These are phyloP conservation scores for Xestia sexstrigata DNA, from an alignment of 2,888 invertebrate genomes.

Conservation along the genomic window DNA sequence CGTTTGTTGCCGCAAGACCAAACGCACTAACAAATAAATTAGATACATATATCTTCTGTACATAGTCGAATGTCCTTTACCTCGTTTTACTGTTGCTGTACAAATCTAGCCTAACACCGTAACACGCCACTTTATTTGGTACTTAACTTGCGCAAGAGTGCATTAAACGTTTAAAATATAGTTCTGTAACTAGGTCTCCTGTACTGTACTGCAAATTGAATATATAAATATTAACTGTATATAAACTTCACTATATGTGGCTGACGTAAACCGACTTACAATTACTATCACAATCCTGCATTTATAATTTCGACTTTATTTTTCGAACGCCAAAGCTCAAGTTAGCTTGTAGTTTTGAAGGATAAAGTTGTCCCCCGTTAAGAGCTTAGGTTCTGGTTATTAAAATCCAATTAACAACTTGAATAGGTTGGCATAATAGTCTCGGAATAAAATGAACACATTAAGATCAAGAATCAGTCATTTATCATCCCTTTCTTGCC, in stretches of 20 bases:
- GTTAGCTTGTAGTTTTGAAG: slow-evolving; percentile 13
- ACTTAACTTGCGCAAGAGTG: slow-evolving; percentile 64
- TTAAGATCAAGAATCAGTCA: slow-evolving; percentile 37
- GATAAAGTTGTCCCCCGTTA: slow-evolving; percentile 38
- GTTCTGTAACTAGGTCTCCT: slow-evolving; percentile 60
- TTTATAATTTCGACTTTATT: slow-evolving; percentile 34
- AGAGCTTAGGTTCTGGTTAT: slow-evolving; percentile 49
- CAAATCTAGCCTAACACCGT: slow-evolving; percentile 52
- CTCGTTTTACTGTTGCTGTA: slow-evolving; percentile 20
- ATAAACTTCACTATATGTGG: slow-evolving; percentile 55
- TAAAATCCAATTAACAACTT: slow-evolving; percentile 50
- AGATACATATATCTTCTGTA: slow-evolving; percentile 34
- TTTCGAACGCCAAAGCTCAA: slow-evolving; percentile 12
- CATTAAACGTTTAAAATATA: slow-evolving; percentile 65
- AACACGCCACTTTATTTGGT: slow-evolving; percentile 59
- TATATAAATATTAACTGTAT: slow-evolving; percentile 56
- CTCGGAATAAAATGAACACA: slow-evolving; percentile 47
- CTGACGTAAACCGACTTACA: slow-evolving; percentile 26
- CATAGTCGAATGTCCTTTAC: slow-evolving; percentile 42
- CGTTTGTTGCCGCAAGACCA: slow-evolving; percentile 8
- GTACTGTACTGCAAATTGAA: slow-evolving; percentile 57
- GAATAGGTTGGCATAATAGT: slow-evolving; percentile 46
- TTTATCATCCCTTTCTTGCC: slow-evolving; percentile 42
- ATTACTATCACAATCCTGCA: slow-evolving; percentile 37
- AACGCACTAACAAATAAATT: slow-evolving; percentile 23